Evolutionary conservation across 2,888 invertebrate species (phyloP).

Genomic region (Drosophila heteroneura): DNA sequence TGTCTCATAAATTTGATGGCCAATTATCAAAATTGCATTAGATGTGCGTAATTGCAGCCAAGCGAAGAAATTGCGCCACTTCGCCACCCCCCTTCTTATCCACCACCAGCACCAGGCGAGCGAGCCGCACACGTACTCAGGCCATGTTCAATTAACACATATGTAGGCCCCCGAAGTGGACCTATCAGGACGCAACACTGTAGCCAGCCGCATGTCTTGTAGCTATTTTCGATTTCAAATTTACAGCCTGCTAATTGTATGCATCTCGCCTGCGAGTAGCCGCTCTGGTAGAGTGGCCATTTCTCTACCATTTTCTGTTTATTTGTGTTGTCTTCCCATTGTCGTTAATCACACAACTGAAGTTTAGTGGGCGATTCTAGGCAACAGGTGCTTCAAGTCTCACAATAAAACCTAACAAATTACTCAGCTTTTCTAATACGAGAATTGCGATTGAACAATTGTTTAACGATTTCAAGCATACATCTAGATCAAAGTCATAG

Average conservation of each 20-base stretch:
- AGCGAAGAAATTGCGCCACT: constrained; percentile 12
- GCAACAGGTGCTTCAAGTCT: constrained; percentile 3
- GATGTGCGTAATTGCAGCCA: constrained; percentile 75
- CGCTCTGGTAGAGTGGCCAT: constrained; percentile 30
- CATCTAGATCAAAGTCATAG: not conserved
- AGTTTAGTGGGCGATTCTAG: constrained; percentile 29
- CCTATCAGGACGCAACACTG: not conserved
- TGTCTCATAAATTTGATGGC: constrained; percentile 80
- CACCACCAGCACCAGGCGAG: not conserved
- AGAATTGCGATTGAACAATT: not conserved
- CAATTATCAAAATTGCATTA: constrained; percentile 83
- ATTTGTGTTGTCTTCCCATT: constrained; percentile 9
- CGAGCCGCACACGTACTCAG: constrained; percentile 40
- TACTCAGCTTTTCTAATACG: not conserved
- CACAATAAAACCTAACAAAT: not conserved
- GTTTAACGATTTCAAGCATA: not conserved
- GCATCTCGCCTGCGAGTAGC: constrained; percentile 68
- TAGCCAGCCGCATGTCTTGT: constrained; percentile 14
- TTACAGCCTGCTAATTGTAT: constrained; percentile 83
- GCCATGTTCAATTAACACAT: constrained; percentile 79
- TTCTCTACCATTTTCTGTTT: not conserved
- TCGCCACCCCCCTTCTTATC: not conserved
- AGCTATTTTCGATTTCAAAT: constrained; percentile 72
- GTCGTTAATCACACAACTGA: constrained; percentile 41
- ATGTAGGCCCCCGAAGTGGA: constrained; percentile 46